Conservation (phyloP, 2,113 vertebrate species). For the Australoheros scitulus region DNA sequence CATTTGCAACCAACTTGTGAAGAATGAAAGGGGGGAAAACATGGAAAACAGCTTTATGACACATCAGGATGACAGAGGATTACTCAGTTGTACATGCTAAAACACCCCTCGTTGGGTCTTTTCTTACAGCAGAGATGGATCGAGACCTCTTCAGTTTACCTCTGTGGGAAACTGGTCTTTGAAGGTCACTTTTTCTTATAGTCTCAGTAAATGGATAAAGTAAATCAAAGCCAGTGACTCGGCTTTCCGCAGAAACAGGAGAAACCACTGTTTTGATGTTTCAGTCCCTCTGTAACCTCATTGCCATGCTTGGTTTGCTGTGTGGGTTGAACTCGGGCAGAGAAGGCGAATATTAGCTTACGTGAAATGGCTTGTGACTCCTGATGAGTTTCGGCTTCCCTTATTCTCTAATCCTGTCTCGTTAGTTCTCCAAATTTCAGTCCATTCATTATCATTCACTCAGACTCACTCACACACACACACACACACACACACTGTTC, state of each 20-base stretch:
- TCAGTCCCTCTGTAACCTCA: conserved; percentile 48
- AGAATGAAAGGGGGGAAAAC: conserved; percentile 53
- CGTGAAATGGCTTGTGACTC: conserved; percentile 50
- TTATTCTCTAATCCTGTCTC: conserved; percentile 34
- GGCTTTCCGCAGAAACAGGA: conserved; percentile 44
- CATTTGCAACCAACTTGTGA: conserved; percentile 77
- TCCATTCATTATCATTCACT: conserved; percentile 49
- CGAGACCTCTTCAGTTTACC: conserved; percentile 36
- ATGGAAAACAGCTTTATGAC: conserved; percentile 81
- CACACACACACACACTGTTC: background rate
- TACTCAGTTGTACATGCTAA: conserved; percentile 69
- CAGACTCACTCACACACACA: background rate
- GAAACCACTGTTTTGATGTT: conserved; percentile 57
- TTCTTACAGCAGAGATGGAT: conserved; percentile 50
- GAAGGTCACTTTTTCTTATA: conserved; percentile 57
- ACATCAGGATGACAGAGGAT: conserved; percentile 77
- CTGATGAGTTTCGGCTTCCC: conserved; percentile 46
- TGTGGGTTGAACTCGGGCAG: conserved; percentile 54
- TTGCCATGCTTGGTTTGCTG: conserved; percentile 51
- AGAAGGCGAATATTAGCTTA: conserved; percentile 56
- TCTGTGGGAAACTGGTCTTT: conserved; percentile 63
- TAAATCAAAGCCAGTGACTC: conserved; percentile 43
- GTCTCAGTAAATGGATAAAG: conserved; percentile 21
- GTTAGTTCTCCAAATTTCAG: conserved; percentile 50
- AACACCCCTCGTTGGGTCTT: conserved; percentile 55